Evolutionary conservation across 2,113 vertebrate species (phyloP).

Genomic region (Lontra canadensis): DNA sequence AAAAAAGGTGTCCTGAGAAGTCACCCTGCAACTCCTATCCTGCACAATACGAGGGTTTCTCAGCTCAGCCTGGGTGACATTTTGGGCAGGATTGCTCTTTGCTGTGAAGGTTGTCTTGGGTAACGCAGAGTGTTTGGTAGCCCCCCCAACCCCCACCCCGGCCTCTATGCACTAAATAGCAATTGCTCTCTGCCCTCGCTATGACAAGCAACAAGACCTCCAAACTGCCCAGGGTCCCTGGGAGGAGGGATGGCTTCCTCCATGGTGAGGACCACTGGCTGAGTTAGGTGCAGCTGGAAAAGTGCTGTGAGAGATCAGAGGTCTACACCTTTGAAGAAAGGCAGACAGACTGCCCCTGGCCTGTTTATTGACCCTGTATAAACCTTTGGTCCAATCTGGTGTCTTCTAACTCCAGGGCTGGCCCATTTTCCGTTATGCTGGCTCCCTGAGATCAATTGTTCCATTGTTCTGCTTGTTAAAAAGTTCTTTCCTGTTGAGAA

Average conservation of each 20-base stretch:
- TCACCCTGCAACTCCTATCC: not conserved
- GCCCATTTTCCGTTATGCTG: slow-evolving; percentile 28
- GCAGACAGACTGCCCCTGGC: not conserved
- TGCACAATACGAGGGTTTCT: not conserved
- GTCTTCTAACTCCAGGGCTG: not conserved
- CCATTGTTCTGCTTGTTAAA: slow-evolving; percentile 10
- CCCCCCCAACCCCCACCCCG: not conserved
- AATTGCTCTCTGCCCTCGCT: not conserved
- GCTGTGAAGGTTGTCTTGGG: not conserved
- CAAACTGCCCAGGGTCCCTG: not conserved
- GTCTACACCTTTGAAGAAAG: not conserved
- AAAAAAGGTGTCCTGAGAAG: not conserved
- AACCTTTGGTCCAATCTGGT: not conserved
- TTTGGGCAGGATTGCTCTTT: not conserved
- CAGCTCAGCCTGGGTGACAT: not conserved
- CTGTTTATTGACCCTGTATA: not conserved
- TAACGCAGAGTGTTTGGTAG: not conserved
- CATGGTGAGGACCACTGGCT: not conserved
- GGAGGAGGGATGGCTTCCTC: not conserved
- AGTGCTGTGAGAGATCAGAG: not conserved
- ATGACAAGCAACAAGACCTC: not conserved
- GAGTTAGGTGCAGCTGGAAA: not conserved
- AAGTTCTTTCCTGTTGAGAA: slow-evolving; percentile 71
- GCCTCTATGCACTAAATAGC: not conserved
- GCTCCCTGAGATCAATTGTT: slow-evolving; percentile 50